Evolutionary conservation across 2,888 invertebrate genomes (phyloP).

Genomic region (Lepidochrysops patricia): DNA sequence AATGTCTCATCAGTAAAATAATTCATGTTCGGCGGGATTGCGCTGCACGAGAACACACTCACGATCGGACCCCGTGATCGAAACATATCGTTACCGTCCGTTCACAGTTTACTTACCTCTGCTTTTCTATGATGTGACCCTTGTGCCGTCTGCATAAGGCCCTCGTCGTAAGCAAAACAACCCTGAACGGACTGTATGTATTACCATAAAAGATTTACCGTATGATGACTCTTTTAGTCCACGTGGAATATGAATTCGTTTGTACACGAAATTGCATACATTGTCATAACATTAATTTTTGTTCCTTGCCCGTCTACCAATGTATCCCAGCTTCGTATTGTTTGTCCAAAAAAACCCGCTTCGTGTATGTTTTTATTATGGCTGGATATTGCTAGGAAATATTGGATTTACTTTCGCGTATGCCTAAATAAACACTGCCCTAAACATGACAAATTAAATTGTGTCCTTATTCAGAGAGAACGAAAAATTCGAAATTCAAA

Average conservation of each 20-base stretch:
- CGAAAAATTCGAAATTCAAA: not conserved
- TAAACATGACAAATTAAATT: not conserved
- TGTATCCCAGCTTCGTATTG: slow-evolving; percentile 38
- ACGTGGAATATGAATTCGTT: slow-evolving; percentile 62
- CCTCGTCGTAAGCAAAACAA: no score
- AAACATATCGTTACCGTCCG: slow-evolving; percentile 47
- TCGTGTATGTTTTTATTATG: slow-evolving; percentile 17
- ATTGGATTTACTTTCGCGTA: not conserved
- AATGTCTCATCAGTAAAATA: slow-evolving; percentile 43
- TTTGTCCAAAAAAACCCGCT: slow-evolving; percentile 14
- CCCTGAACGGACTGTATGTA: slow-evolving; percentile 51
- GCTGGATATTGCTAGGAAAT: slow-evolving; percentile 10
- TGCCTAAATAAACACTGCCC: not conserved
- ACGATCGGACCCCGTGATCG: slow-evolving; percentile 66
- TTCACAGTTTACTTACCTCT: no score
- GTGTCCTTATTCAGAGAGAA: not conserved
- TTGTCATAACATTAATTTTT: slow-evolving; percentile 45
- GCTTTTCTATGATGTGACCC: no score
- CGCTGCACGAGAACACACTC: slow-evolving; percentile 53
- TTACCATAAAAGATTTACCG: slow-evolving; percentile 63
- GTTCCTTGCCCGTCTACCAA: slow-evolving; percentile 36
- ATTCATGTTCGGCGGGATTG: slow-evolving; percentile 42
- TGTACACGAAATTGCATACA: slow-evolving; percentile 58
- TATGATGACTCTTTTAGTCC: slow-evolving; percentile 63
- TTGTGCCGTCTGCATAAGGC: no score